Conservation (phyloP, 1,140 invertebrate species). For the Odontomachus brunneus region DNA sequence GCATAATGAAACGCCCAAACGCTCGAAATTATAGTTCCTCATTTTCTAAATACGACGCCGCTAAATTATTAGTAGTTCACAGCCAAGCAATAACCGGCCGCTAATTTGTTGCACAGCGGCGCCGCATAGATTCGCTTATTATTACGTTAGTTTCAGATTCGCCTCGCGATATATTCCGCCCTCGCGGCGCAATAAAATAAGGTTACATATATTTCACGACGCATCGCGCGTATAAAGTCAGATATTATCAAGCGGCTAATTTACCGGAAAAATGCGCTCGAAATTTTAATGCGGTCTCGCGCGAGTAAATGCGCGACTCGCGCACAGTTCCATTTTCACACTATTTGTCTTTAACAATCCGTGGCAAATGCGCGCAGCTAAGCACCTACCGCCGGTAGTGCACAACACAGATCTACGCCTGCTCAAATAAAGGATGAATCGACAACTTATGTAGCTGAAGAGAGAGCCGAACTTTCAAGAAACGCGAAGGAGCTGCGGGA, state of each 20-base stretch:
- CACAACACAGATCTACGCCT: slow-evolving; percentile 12
- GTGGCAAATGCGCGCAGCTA: background rate
- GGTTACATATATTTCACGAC: slow-evolving; percentile 17
- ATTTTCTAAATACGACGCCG: slow-evolving; percentile 33
- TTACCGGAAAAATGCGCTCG: slow-evolving; percentile 13
- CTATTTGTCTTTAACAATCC: background rate
- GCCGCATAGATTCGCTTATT: slow-evolving; percentile 23
- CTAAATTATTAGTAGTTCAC: slow-evolving; percentile 38
- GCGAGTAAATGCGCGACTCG: too few relatives aligned
- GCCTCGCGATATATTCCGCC: slow-evolving; percentile 2
- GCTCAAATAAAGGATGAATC: slow-evolving; percentile 27
- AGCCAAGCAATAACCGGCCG: slow-evolving; percentile 44
- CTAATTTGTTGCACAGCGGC: slow-evolving; percentile 39
- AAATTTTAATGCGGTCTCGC: slow-evolving; percentile 22
- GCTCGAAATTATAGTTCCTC: slow-evolving; percentile 50
- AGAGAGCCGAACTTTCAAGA: slow-evolving; percentile 26
- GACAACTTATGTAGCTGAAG: slow-evolving; percentile 9
- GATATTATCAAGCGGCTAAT: slow-evolving; percentile 24
- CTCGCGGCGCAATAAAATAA: slow-evolving; percentile 37
- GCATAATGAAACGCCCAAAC: slow-evolving; percentile 50
- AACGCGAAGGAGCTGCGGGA: background rate
- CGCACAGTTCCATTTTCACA: background rate
- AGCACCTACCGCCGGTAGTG: too few relatives aligned
- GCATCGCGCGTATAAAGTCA: slow-evolving; percentile 39
- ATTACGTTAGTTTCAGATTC: slow-evolving; percentile 45